These are phyloP conservation scores for Pseudochirops cupreus DNA, from an alignment of 2,797 vertebrate genomes.

Conservation along the genomic window DNA sequence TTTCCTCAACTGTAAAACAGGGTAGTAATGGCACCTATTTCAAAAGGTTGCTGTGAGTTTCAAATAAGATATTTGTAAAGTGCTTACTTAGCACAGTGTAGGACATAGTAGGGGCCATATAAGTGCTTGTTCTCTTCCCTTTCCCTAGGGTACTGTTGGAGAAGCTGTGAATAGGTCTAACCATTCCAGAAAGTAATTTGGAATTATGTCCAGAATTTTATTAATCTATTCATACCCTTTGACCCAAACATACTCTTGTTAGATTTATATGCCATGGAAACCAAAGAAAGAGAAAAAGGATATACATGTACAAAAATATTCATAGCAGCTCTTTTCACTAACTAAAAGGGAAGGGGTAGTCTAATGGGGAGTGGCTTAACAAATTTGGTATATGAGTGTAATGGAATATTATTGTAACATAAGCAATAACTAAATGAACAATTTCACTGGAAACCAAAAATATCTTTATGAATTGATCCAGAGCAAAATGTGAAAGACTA, in stretches of 20 bases:
- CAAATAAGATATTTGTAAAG: too few species aligned
- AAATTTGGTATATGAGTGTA: background rate
- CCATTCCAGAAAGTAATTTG: background rate
- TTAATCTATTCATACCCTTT: background rate
- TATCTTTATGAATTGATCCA: background rate
- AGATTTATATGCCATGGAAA: background rate
- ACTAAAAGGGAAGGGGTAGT: background rate
- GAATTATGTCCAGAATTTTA: background rate
- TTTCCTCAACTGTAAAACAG: too few species aligned
- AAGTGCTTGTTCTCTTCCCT: background rate
- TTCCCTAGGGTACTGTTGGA: background rate
- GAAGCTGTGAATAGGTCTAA: background rate
- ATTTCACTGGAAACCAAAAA: background rate
- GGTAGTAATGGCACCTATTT: too few species aligned
- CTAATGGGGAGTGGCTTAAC: background rate
- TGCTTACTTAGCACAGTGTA: background rate
- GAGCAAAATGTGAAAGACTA: background rate
- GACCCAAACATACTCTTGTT: background rate
- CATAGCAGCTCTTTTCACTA: background rate
- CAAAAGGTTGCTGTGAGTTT: too few species aligned
- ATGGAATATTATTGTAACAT: background rate
- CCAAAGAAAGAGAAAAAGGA: background rate
- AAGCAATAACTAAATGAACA: background rate
- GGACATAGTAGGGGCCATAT: background rate
- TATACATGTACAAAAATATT: too few species aligned